phyloP scores from a whole-genome alignment of 2,113 vertebrate genomes.

The Patagioenas fasciata region DNA sequence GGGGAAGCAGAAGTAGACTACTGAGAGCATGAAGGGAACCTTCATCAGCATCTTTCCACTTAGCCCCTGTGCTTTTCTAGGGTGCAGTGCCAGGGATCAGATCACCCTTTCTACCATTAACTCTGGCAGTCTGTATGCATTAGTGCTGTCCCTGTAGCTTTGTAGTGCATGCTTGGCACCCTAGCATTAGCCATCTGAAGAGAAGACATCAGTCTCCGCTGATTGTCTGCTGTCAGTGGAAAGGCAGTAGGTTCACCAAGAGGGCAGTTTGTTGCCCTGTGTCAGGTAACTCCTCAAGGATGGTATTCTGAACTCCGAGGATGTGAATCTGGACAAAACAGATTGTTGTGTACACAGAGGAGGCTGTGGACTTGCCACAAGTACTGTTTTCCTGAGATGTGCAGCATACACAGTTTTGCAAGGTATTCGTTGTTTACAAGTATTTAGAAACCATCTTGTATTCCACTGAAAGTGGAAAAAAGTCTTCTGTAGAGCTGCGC shows the following conservation, averaged over 20 bases:
- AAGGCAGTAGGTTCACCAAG: background rate
- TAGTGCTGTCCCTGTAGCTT: accelerated
- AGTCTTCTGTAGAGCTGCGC: background rate
- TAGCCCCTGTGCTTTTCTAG: background rate
- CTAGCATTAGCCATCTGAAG: background rate
- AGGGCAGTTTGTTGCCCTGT: background rate
- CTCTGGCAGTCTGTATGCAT: background rate
- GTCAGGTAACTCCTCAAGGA: background rate
- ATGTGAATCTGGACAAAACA: background rate
- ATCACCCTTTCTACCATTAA: background rate
- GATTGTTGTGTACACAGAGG: background rate
- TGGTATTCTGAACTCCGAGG: background rate
- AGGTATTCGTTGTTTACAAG: background rate
- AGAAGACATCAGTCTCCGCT: background rate
- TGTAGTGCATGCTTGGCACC: accelerated
- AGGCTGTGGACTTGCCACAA: background rate
- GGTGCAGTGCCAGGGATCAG: background rate
- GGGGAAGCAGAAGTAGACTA: background rate
- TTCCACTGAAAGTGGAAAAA: background rate
- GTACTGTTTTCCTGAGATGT: background rate
- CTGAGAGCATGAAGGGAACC: background rate
- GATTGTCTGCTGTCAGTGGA: background rate
- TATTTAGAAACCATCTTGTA: background rate
- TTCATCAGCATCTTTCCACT: background rate
- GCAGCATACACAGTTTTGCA: background rate